Percentiles rank a stretch among this genome's conserved stretches.
phyloP scores from a whole-genome alignment of 2,113 vertebrate species.

The Egretta garzetta region DNA sequence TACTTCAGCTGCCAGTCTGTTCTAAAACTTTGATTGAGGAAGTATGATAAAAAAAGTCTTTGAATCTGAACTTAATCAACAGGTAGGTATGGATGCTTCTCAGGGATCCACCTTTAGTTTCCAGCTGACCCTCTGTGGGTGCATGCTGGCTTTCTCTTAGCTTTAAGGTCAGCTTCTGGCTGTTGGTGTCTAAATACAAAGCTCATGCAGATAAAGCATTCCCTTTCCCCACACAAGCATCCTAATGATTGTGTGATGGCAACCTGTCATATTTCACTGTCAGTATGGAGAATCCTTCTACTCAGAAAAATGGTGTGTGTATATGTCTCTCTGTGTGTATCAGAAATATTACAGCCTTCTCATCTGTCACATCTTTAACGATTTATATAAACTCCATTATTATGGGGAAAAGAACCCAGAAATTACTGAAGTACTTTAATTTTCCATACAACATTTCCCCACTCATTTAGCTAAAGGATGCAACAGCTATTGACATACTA shows the following conservation, averaged over 20 bases:
- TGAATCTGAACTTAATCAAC: background rate
- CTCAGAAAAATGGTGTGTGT: slow-evolving; percentile 35
- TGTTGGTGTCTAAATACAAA: background rate
- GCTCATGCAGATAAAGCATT: background rate
- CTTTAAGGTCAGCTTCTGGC: background rate
- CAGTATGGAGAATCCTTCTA: slow-evolving; percentile 35
- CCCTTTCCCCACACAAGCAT: background rate
- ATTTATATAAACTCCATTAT: slow-evolving; percentile 60
- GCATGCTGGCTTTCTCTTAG: background rate
- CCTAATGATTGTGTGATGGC: background rate
- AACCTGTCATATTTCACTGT: background rate
- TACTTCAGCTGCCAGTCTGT: background rate
- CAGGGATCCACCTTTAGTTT: background rate
- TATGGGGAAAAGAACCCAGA: slow-evolving; percentile 6
- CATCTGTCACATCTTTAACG: slow-evolving; percentile 31
- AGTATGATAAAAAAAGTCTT: background rate
- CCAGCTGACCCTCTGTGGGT: background rate
- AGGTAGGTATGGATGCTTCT: background rate
- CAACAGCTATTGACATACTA: slow-evolving; percentile 55
- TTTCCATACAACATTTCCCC: slow-evolving; percentile 26
- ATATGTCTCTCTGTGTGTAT: background rate
- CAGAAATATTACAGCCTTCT: slow-evolving; percentile 32
- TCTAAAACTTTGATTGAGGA: background rate
- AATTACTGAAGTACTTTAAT: slow-evolving; percentile 54
- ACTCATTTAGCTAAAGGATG: slow-evolving; percentile 64